Base-by-base conservation (phyloP, 2,888 invertebrate genomes). In the Notodonta dromedarius region DNA sequence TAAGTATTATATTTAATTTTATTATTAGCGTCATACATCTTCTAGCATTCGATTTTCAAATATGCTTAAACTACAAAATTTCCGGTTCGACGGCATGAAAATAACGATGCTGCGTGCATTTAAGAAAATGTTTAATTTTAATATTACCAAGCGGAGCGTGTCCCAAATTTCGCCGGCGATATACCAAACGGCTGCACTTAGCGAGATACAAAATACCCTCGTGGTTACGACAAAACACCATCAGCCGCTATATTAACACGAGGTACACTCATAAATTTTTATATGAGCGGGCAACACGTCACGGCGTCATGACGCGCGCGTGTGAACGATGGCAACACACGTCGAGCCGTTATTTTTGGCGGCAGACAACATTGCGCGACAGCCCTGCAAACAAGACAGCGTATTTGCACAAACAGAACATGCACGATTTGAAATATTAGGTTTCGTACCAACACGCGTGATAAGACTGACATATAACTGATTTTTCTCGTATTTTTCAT, bases 251-350 rank as follows among this genome's bases (percentile, higher is more conserved):
- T 80, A 83, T 85, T 84, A 84, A 82, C 85, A 84, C 85, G 79
- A 77, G 76, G 74, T 73, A 80, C 80, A 76, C 67, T 87, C 87
- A 84, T 89, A 88, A 89, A 84, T 88, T 88, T 89, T 89, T 88
- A 89, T 87, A 85, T 80, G 80, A 81, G 80, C 83, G 72, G 16
- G 50, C n/a, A 75, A 80, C 84, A 83, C 84, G 85, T 82, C 85
- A 85, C 77, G 63, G 76, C 76, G 83, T 76, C 82, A 82, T 84
- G 81, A 80, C 73, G 76, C 73, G 76, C 69, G 73, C 72, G 72
- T 77, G 76, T 75, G 77, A 80, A 76, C 75, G 81, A 70, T 66
- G 76, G 78, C 69, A 76, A 74, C 77, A 74, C 77, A 74, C 74
- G 70, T 68, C 64, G 67, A 62, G 69, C 69, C 76, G 81, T 81